These are phyloP conservation scores for Uropetala carovei DNA, from an alignment of 2,888 invertebrate genomes.

Conservation along the genomic window DNA sequence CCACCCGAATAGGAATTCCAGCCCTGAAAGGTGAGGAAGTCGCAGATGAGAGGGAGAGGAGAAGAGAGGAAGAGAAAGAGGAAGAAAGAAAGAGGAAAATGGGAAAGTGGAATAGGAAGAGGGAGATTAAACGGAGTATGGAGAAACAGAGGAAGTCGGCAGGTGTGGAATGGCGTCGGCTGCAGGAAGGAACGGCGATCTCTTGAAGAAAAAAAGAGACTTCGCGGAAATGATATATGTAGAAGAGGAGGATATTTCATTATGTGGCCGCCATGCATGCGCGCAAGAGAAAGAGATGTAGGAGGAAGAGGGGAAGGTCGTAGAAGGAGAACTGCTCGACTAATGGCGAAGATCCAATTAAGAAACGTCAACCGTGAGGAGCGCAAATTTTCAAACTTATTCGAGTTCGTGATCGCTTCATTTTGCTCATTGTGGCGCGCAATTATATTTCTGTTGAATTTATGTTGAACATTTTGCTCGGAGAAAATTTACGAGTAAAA, in stretches of 20 bases:
- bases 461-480: too few species aligned
- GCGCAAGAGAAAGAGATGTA: background rate
- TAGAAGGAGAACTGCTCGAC: background rate
- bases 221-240: background rate
- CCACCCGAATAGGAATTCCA: background rate
- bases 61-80: background rate
- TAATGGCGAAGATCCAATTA: conserved; percentile 40
- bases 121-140: background rate
- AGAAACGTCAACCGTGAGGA: conserved; percentile 26
- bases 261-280: background rate
- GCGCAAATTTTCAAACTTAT: conserved; percentile 1
- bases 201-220: background rate
- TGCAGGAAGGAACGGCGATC: too few species aligned
- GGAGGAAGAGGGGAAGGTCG: background rate
- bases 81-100: background rate
- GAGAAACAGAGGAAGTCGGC: background rate
- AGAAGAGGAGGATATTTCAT: background rate
- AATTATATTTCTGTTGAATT: too few species aligned
- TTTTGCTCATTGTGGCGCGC: background rate
- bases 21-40: background rate
- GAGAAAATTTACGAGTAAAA: too few species aligned
- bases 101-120: background rate
- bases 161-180: background rate
- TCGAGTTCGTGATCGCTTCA: background rate
- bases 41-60: background rate